These are phyloP conservation scores for Platorchestia sp. DNA, from an alignment of 1,140 invertebrate species.

Conservation along the genomic window DNA sequence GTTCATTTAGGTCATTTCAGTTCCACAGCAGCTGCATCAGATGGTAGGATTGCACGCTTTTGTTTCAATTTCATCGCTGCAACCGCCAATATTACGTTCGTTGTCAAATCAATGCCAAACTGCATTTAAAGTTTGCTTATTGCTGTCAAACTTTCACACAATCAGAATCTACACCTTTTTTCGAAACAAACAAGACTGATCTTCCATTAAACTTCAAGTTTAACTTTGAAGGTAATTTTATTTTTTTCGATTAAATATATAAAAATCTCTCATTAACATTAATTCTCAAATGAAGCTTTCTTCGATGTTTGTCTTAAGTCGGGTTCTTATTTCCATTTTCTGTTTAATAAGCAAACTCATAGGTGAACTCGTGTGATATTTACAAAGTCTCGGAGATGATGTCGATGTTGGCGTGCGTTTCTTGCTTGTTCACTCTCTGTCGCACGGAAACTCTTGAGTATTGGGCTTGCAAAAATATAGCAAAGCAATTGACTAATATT, in stretches of 20 bases:
- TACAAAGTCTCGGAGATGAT: background rate
- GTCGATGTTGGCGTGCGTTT: background rate
- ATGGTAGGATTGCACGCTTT: too few species aligned
- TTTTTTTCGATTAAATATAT: too few species aligned
- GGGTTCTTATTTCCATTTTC: background rate
- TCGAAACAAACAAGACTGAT: background rate
- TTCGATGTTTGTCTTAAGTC: background rate
- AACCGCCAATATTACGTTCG: too few species aligned
- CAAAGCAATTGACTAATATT: background rate
- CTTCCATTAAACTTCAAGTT: background rate
- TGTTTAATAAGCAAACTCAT: background rate
- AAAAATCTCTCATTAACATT: too few species aligned
- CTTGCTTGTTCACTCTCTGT: background rate
- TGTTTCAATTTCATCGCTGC: too few species aligned
- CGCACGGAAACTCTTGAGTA: background rate
- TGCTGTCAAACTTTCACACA: background rate
- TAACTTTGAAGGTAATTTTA: background rate
- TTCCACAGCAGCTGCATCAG: too few species aligned
- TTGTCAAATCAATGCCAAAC: too few species aligned
- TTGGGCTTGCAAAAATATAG: background rate
- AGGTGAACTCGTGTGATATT: background rate
- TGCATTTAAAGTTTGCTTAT: background rate
- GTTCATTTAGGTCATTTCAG: too few species aligned
- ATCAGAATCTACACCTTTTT: background rate
- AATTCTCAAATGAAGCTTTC: background rate